Base-by-base conservation (phyloP, 1,140 invertebrate genomes). In the Drosophila ambigua region DNA sequence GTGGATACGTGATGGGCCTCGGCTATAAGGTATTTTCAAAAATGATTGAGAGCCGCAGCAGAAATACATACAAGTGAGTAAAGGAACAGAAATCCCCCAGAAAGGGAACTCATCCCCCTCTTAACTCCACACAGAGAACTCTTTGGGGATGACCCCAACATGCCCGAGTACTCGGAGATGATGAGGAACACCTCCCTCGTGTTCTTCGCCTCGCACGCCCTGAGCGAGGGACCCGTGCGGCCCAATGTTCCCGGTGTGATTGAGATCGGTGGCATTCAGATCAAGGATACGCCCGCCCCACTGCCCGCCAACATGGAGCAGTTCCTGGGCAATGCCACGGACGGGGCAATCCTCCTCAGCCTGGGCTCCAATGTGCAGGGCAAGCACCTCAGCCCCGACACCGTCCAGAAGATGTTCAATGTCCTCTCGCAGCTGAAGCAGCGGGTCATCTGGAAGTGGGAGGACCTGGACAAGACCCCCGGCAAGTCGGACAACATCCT, bases 371-470 rank as follows among this genome's bases (percentile, higher is more conserved):
- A 92, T 52, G 66, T 94, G 1, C 82, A 84, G 23, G 82, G 92
- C 4, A 65, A 77, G 2, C 48, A 87, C 9, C 74, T 94, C 11
- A 90, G 92, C 4, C 54, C 68, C 1, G 85, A 92, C 5, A 92
- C 79, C 45, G 77, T 92, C 3, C 57, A 91, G 9, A 77, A 73
- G 1, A 83, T 94, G 23, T 66, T 93, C n/a, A 73, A 73, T 20
- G 93, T 92, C 4, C 92, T 94, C 26, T 80, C 84, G 1, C 91
- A 92, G 63, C 62, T 94, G 0, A 92, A 92, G 24, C 92, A 94
- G 55, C 91, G 90, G 60, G 92, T 95, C 4, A 66, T 95, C 15
- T 94, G 94, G 94, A 95, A 95, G 90, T 94, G 92, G 84, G 74
- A 78, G 31, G 65, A 76, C 93, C 54, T 72, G 8, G 94, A 77